phyloP scores from a whole-genome alignment of 2,113 vertebrate genomes.

The Struthidea cinerea region DNA sequence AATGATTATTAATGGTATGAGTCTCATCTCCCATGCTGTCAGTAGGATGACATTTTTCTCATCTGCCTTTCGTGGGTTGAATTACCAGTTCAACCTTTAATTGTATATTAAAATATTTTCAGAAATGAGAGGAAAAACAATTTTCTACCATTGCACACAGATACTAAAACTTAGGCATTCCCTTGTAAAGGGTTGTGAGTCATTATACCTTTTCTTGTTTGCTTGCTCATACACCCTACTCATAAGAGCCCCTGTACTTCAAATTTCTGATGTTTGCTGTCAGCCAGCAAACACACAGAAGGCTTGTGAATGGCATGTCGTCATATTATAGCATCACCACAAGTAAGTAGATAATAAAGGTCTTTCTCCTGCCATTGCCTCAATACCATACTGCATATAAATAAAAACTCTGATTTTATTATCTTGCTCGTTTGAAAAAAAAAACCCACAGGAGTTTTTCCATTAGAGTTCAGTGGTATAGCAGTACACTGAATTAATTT shows the following conservation, averaged over 20 bases:
- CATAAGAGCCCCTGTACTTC: background rate
- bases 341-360: background rate
- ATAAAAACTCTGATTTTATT: background rate
- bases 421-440: background rate
- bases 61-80: background rate
- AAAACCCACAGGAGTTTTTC: background rate
- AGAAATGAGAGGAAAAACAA: background rate
- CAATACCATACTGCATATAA: background rate
- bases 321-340: background rate
- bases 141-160: background rate
- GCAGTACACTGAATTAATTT: background rate
- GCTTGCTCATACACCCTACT: background rate
- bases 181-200: background rate
- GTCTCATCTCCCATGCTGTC: background rate
- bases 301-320: background rate
- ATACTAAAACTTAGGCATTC: background rate
- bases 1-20: background rate
- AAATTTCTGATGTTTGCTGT: background rate
- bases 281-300: background rate
- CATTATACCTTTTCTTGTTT: background rate
- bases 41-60: background rate
- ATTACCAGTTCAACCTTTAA: background rate
- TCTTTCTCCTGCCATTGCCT: background rate
- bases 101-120: background rate
- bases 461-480: background rate